phyloP scores from a whole-genome alignment of 1,140 invertebrate species.

The Cyclina sinensis region DNA sequence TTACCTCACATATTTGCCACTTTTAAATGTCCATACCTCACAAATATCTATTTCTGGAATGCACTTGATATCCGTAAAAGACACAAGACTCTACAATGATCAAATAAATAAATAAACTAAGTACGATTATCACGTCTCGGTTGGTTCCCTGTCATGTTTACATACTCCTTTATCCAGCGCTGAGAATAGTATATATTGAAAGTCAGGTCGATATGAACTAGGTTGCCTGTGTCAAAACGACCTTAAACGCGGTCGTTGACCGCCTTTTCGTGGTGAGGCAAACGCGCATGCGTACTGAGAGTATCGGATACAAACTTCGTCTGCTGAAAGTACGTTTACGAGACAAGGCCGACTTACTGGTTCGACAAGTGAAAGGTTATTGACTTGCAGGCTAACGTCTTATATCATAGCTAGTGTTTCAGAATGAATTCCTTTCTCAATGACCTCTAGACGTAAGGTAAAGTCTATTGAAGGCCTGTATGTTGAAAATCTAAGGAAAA shows the following conservation, averaged over 20 bases:
- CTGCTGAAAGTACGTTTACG: neutral
- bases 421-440: too few species aligned
- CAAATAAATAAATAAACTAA: neutral
- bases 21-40: neutral
- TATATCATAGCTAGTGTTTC: too few species aligned
- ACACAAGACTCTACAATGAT: neutral
- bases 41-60: too few species aligned
- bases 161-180: neutral
- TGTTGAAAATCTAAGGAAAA: too few species aligned
- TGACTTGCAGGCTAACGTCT: neutral
- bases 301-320: neutral
- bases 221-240: slow-evolving; percentile 31
- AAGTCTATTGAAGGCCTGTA: too few species aligned
- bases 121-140: neutral
- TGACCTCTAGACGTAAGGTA: too few species aligned
- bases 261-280: slow-evolving; percentile 21
- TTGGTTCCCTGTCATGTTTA: neutral
- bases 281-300: slow-evolving; percentile 9
- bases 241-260: slow-evolving; percentile 35
- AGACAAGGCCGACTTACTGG: neutral
- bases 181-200: neutral
- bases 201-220: slow-evolving; percentile 19
- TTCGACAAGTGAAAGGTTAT: neutral
- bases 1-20: neutral
- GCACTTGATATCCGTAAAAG: too few species aligned